phyloP scores from a whole-genome alignment of 2,113 vertebrate genomes.

The Gambusia affinis region DNA sequence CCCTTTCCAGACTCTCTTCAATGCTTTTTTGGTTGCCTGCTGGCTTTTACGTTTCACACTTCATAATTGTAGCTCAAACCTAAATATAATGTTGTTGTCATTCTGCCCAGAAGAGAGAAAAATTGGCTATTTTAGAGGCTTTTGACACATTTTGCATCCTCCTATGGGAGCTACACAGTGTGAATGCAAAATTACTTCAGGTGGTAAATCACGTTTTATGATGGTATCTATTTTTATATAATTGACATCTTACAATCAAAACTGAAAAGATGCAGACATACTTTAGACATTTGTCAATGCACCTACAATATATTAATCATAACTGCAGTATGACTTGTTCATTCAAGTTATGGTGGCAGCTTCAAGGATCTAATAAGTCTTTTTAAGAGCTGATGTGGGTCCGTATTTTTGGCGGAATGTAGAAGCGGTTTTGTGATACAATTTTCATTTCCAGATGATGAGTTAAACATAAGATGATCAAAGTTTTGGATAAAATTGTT shows the following conservation, averaged over 20 bases:
- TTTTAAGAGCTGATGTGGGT: neutral
- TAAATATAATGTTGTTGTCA: constrained; percentile 31
- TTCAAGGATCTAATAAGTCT: neutral
- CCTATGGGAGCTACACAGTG: neutral
- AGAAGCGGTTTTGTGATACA: no score
- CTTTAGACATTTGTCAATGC: neutral
- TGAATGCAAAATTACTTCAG: neutral
- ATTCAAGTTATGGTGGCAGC: neutral
- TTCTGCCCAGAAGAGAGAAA: constrained; percentile 9
- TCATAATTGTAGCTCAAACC: constrained; percentile 32
- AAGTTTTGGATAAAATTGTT: neutral
- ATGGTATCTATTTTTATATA: neutral
- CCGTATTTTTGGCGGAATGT: neutral
- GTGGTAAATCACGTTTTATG: neutral
- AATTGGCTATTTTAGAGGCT: constrained; percentile 15
- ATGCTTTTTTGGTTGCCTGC: constrained; percentile 8
- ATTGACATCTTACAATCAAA: neutral
- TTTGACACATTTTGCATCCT: constrained; percentile 7
- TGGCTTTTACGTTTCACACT: constrained; percentile 40
- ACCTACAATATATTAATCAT: neutral
- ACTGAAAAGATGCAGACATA: neutral
- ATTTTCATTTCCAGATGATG: no score
- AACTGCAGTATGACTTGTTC: neutral
- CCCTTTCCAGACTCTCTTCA: constrained; percentile 18
- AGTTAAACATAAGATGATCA: neutral